phyloP scores from a whole-genome alignment of 2,888 invertebrate genomes.

The Therioaphis trifolii region DNA sequence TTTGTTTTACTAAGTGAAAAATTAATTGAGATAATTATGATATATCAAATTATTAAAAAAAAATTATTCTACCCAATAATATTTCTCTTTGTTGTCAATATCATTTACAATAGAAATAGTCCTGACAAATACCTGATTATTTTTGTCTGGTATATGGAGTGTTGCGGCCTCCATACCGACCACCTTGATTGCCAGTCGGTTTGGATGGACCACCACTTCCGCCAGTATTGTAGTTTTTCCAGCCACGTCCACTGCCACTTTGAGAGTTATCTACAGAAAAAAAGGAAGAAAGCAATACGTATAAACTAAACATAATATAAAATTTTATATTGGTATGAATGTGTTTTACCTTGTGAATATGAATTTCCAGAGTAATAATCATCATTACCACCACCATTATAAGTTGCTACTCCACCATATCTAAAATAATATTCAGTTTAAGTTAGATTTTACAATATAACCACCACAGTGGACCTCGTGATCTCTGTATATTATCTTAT shows the following conservation, averaged over 20 bases:
- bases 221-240: conserved; percentile 58
- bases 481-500: too few relatives aligned
- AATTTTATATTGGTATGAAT: neutral
- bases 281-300: neutral
- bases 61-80: conserved; percentile 54
- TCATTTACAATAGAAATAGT: conserved; percentile 52
- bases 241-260: conserved; percentile 47
- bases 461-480: too few relatives aligned
- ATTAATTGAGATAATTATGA: conserved; percentile 50
- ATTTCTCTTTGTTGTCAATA: conserved; percentile 52
- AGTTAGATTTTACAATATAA: too few relatives aligned
- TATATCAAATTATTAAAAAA: conserved; percentile 38
- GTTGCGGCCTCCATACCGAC: conserved; percentile 64
- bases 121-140: conserved; percentile 60
- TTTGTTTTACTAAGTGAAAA: conserved; percentile 56
- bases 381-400: conserved; percentile 64
- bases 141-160: conserved; percentile 59
- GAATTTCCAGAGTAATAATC: conserved; percentile 61
- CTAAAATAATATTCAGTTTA: neutral
- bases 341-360: conserved; percentile 42
- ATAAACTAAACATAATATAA: neutral
- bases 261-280: conserved; percentile 41
- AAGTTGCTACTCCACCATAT: conserved; percentile 63
- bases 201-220: conserved; percentile 54
- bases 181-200: conserved; percentile 59